Percentiles rank a stretch among this genome's conserved stretches.
phyloP scores from a whole-genome alignment of 2,888 invertebrate genomes.

The Eristalis arbustorum region DNA sequence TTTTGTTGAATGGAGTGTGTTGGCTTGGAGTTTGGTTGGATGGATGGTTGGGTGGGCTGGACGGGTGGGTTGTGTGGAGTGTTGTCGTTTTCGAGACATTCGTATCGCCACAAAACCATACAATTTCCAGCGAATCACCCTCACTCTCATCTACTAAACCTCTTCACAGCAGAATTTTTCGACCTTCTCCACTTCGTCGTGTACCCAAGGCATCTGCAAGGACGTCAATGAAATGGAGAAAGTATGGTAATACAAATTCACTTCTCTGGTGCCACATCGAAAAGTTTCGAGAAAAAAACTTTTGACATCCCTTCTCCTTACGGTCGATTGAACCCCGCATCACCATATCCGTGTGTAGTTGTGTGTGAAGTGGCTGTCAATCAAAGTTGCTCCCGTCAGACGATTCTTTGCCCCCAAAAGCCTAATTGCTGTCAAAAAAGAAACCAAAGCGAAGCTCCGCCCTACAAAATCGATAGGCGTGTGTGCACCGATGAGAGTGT shows the following conservation, averaged over 20 bases:
- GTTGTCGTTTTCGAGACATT: no score
- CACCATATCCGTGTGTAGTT: background rate
- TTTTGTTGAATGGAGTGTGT: no score
- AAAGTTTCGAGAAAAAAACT: constrained; percentile 16
- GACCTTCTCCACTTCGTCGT: no score
- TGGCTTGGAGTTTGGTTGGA: no score
- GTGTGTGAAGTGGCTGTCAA: background rate
- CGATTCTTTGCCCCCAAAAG: background rate
- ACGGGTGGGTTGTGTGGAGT: no score
- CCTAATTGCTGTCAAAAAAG: background rate
- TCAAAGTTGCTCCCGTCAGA: background rate
- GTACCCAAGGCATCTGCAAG: background rate
- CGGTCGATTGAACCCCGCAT: constrained; percentile 3
- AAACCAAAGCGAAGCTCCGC: background rate
- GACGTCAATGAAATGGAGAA: background rate
- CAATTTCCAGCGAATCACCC: no score
- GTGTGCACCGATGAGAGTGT: background rate
- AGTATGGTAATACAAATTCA: background rate
- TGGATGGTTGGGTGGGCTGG: no score
- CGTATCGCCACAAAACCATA: no score
- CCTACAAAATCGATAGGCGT: background rate
- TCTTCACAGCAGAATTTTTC: no score
- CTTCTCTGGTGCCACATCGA: background rate
- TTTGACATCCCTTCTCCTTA: constrained; percentile 26
- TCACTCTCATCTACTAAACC: no score